Conservation (phyloP, 2,888 invertebrate genomes). For the Yponomeuta malinellus region DNA sequence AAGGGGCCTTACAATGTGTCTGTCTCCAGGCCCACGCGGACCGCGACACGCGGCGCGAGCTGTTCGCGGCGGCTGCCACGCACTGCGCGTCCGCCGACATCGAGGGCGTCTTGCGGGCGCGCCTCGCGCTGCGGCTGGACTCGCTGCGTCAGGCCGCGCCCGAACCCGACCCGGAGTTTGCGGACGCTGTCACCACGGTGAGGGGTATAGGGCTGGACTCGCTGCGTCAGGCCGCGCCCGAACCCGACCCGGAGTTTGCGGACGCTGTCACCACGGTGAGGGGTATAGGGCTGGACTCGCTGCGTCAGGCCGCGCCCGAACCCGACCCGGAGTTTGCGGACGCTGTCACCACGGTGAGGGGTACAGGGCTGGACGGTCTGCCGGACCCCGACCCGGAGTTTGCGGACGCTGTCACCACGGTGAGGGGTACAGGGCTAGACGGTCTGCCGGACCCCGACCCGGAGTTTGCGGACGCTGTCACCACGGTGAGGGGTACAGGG, state of each 20-base stretch:
- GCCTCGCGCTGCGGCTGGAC: conserved; percentile 47
- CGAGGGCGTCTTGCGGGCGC: conserved; percentile 36
- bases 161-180: conserved; percentile 72
- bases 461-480: conserved; percentile 74
- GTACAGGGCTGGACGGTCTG: no score
- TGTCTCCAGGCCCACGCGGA: conserved; percentile 36
- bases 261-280: neutral
- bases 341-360: neutral
- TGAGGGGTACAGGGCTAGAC: conserved; percentile 15
- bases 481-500: conserved; percentile 52
- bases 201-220: neutral
- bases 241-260: neutral
- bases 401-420: neutral
- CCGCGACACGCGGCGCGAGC: conserved; percentile 31
- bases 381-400: neutral
- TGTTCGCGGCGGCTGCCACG: conserved; percentile 47
- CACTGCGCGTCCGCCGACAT: conserved; percentile 28
- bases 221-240: no score
- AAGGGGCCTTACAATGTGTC: neutral
- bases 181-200: conserved; percentile 76
- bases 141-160: conserved; percentile 50
- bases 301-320: no score
- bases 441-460: conserved; percentile 67
- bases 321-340: neutral
- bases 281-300: no score